phyloP scores from a whole-genome alignment of 2,113 vertebrate species.

The Condylura cristata region DNA sequence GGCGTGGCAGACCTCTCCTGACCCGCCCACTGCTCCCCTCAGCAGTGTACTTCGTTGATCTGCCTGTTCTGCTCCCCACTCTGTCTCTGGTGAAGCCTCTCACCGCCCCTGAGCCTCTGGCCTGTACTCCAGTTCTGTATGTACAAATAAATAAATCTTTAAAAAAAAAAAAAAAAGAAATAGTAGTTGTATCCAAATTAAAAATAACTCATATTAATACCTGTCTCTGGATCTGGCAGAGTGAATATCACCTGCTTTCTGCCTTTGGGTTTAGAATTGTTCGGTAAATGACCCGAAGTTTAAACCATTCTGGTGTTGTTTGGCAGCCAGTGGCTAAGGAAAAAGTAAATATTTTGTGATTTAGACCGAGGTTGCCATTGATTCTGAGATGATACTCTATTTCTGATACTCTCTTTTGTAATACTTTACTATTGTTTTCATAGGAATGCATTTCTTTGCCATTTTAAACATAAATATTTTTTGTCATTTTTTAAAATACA shows the following conservation, averaged over 20 bases:
- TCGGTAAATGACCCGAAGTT: not conserved
- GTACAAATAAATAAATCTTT: no score
- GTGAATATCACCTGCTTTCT: not conserved
- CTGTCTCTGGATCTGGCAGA: not conserved
- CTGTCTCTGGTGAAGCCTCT: no score
- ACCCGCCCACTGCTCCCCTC: no score
- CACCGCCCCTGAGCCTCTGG: no score
- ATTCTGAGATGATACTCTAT: not conserved
- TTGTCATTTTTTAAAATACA: not conserved
- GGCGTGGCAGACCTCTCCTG: no score
- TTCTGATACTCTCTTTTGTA: not conserved
- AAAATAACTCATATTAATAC: not conserved
- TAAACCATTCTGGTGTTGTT: not conserved
- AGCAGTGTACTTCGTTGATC: no score
- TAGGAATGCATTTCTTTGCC: not conserved
- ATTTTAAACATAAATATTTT: not conserved
- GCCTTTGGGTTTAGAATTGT: not conserved
- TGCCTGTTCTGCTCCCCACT: no score
- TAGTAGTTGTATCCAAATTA: not conserved
- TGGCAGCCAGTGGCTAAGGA: not conserved
- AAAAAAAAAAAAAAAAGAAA: no score
- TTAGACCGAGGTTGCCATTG: not conserved
- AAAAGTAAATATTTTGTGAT: not conserved
- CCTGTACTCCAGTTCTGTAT: no score
- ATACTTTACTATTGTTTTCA: not conserved